Conservation (phyloP, 2,797 vertebrate species). For the Gobionotothen gibberifrons region DNA sequence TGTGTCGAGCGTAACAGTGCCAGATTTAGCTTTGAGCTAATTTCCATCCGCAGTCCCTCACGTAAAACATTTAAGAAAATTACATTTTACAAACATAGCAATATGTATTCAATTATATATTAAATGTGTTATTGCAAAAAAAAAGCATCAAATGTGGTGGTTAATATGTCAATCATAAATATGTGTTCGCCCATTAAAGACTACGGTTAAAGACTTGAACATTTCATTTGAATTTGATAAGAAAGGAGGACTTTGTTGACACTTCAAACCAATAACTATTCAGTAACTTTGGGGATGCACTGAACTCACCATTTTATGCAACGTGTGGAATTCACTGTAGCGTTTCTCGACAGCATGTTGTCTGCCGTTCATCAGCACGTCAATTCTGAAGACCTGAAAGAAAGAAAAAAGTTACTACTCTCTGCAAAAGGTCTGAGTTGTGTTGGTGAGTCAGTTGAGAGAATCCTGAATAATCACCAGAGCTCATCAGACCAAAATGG, state of each 20-base stretch:
- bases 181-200: background rate
- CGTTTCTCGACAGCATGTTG: constrained; percentile 96
- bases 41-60: too few relatives aligned
- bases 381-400: constrained; percentile 95
- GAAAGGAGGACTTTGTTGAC: background rate
- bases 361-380: constrained; percentile 94
- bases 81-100: too few relatives aligned
- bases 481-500: background rate
- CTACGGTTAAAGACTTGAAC: background rate
- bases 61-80: too few relatives aligned
- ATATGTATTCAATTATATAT: too few relatives aligned
- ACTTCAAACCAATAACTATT: background rate
- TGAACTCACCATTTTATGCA: constrained; percentile 94
- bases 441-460: background rate
- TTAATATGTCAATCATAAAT: background rate
- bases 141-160: background rate
- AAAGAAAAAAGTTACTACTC: constrained; percentile 7
- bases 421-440: background rate
- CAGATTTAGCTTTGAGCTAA: too few relatives aligned
- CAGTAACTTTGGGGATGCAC: background rate
- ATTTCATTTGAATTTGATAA: background rate
- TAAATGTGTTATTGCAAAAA: background rate
- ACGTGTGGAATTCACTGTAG: constrained; percentile 96
- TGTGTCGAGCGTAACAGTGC: too few relatives aligned
- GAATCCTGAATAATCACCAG: constrained; percentile 14